Percentiles rank a stretch among this genome's conserved stretches.
Conservation (phyloP, 2,888 invertebrate genomes). For the Melinaea marsaeus region DNA sequence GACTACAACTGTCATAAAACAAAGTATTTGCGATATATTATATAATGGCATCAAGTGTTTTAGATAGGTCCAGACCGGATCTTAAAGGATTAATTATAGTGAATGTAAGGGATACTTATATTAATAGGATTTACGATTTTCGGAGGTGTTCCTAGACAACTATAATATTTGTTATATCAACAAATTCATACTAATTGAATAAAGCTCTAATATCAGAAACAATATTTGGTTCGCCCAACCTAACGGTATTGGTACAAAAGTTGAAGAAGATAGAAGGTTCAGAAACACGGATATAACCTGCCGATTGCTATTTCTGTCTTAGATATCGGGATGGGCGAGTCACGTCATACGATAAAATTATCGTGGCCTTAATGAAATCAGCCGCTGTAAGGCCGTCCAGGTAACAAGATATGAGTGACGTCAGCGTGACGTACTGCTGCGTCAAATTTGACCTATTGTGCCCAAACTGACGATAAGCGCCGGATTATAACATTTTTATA, state of each 20-base stretch:
- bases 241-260: neutral
- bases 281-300: slow-evolving; percentile 29
- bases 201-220: no score
- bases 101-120: no score
- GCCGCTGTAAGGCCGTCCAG: slow-evolving; percentile 59
- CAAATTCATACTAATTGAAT: no score
- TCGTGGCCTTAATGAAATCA: slow-evolving; percentile 70
- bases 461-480: slow-evolving; percentile 23
- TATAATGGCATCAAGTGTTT: neutral
- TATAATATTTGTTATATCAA: no score
- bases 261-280: slow-evolving; percentile 17
- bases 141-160: no score
- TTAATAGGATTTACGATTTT: no score
- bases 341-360: slow-evolving; percentile 75
- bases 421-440: slow-evolving; percentile 45
- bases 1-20: slow-evolving; percentile 8
- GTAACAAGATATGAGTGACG: slow-evolving; percentile 69
- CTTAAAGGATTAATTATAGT: no score
- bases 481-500: neutral
- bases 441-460: slow-evolving; percentile 46
- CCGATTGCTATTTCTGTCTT: slow-evolving; percentile 55
- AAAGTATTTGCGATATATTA: neutral
- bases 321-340: slow-evolving; percentile 48
- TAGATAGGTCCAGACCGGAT: neutral
- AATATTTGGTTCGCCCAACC: no score